Base-by-base conservation (phyloP, 2,888 invertebrate species). In the Metalampra italica region DNA sequence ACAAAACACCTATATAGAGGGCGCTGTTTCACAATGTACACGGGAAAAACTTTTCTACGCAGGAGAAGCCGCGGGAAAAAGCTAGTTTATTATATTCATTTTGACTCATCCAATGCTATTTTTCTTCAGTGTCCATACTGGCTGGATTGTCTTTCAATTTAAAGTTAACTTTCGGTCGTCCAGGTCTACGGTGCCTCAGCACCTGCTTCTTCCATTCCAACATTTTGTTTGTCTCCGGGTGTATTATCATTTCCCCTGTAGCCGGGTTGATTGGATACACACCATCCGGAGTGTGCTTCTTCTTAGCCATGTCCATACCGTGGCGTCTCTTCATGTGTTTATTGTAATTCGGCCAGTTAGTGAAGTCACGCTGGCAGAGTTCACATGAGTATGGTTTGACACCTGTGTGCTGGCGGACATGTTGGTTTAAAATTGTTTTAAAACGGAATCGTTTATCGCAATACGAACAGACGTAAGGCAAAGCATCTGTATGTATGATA, bases 291-390 rank as follows among this genome's bases (percentile, higher is more conserved):
- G 90, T 78, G 9, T 65, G 72, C 53, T 69, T 81, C 54, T 67
- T 81, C 51, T 76, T 82, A 0, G 78, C 61, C 63, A 73, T 75
- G 36, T 79, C 71, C 50, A 65, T 90, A n/a, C 92, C 92, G 59
- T 94, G 94, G 15, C 92, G 84, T n/a, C 93, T 82, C 74, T 93
- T 94, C 93, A 94, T 94, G 64, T 94, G 94, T 64, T 94, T 94
- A 65, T 94, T 94, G 62, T 93, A 94, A 79, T 94, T 94, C 0
- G 94, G 92, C 93, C 94, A 94, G 72, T 94, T 94, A 0, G 94
- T 93, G 60, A 94, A 94, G 60, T 93, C 73, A 9, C 73, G 58
- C 60, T 92, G 91, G 66, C 94, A 95, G 50, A 92, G 90, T 11
- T 90, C 66, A 61, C 94, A 95, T 0, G 92, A 92, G 66, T 94